Percentiles rank a stretch among this genome's conserved stretches.
Evolutionary conservation across 2,113 vertebrate species (phyloP).

Genomic region (Hassar affinis): DNA sequence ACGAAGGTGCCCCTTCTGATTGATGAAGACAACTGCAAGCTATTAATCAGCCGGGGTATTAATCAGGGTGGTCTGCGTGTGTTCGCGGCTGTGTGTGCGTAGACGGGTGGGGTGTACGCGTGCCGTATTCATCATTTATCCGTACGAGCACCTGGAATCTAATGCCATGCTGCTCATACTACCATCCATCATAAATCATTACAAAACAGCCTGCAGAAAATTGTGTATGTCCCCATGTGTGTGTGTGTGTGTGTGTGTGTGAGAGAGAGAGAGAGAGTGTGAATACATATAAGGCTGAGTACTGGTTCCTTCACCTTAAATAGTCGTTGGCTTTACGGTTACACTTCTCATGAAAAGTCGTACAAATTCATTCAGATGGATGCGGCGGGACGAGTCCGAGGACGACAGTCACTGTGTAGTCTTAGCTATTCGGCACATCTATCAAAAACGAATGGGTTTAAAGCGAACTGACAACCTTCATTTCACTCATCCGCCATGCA

Average conservation of each 20-base stretch:
- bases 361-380: slow-evolving; percentile 25
- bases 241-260: not conserved
- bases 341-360: not conserved
- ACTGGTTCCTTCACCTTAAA: slow-evolving; percentile 8
- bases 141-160: slow-evolving; percentile 12
- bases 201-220: not conserved
- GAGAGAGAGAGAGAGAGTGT: not conserved
- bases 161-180: not conserved
- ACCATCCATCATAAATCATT: slow-evolving; percentile 22
- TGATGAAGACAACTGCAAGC: slow-evolving; percentile 44
- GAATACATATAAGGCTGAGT: not conserved
- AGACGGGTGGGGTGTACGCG: not conserved
- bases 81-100: no score
- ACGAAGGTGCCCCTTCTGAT: slow-evolving; percentile 27
- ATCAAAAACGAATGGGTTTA: slow-evolving; percentile 27
- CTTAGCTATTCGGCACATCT: slow-evolving; percentile 14
- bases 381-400: not conserved
- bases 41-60: slow-evolving; percentile 37
- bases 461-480: slow-evolving; percentile 25
- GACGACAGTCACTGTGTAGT: not conserved
- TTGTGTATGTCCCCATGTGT: not conserved
- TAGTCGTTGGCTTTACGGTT: not conserved
- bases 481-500: slow-evolving; percentile 16
- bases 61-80: slow-evolving; percentile 31
- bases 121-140: slow-evolving; percentile 11